phyloP scores from a whole-genome alignment of 2,113 vertebrate genomes.

The Coracopsis vasa region DNA sequence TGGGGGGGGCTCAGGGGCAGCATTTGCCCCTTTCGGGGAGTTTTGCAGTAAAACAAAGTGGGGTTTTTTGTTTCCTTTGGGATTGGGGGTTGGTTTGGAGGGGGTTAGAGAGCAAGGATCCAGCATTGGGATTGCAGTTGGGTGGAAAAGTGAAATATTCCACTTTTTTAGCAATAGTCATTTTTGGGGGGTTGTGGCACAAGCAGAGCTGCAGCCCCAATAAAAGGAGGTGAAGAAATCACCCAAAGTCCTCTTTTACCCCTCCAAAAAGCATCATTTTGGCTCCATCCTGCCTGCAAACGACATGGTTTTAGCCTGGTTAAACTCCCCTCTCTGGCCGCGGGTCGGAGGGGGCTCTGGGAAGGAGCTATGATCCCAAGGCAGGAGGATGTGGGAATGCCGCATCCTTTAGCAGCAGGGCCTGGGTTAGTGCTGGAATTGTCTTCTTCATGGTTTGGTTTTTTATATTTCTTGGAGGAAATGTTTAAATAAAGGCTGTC shows the following conservation, averaged over 20 bases:
- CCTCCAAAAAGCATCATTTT: not conserved
- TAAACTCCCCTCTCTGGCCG: not conserved
- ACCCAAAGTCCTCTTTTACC: not conserved
- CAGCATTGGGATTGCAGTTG: not conserved
- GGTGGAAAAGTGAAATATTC: not conserved
- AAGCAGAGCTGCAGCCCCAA: fast-evolving
- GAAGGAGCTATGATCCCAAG: not conserved
- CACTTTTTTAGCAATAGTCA: not conserved
- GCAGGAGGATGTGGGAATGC: not conserved
- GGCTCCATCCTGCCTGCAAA: not conserved
- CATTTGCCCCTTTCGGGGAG: not conserved
- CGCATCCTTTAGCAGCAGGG: not conserved
- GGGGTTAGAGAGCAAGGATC: not conserved
- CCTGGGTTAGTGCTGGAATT: not conserved
- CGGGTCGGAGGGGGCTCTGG: not conserved
- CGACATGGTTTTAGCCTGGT: not conserved
- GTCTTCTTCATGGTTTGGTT: not conserved
- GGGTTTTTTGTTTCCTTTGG: not conserved
- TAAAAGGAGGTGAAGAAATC: not conserved
- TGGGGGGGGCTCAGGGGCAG: not conserved
- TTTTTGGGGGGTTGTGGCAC: not conserved
- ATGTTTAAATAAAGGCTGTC: not conserved
- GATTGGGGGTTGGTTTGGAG: not conserved
- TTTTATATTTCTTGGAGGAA: not conserved
- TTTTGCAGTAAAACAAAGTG: not conserved